phyloP scores from a whole-genome alignment of 2,888 invertebrate genomes.

The Zaprionus bogoriensis region DNA sequence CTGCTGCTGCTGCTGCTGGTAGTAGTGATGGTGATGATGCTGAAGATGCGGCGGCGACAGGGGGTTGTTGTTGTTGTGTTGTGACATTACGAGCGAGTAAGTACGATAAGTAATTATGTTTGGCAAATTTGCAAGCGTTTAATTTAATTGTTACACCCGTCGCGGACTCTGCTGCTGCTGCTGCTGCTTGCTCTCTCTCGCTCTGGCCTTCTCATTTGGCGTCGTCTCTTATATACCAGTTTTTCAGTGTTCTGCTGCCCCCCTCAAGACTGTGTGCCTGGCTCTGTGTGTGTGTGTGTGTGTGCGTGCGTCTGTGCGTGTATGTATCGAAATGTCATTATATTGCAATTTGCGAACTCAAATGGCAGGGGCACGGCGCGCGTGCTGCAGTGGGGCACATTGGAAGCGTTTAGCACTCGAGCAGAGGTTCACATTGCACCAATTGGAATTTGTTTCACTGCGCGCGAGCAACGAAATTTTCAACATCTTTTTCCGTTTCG shows the following conservation, averaged over 20 bases:
- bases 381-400: conserved; percentile 17
- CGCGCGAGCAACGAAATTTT: conserved; percentile 36
- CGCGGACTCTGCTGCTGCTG: conserved; percentile 22
- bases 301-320: conserved; percentile 44
- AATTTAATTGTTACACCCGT: conserved; percentile 33
- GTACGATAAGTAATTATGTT: conserved; percentile 31
- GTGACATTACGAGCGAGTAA: conserved; percentile 66
- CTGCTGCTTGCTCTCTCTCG: conserved; percentile 47
- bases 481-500: conserved; percentile 51
- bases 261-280: conserved; percentile 24
- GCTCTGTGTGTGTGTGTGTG: conserved; percentile 11
- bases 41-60: conserved; percentile 46
- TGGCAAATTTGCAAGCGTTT: conserved; percentile 39
- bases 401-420: conserved; percentile 10
- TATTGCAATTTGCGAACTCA: conserved; percentile 32
- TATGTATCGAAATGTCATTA: conserved; percentile 75
- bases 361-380: conserved; percentile 25
- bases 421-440: conserved; percentile 22
- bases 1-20: conserved; percentile 37
- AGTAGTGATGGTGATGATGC: conserved; percentile 42
- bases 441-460: conserved; percentile 44
- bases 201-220: conserved; percentile 71
- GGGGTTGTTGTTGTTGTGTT: conserved; percentile 57
- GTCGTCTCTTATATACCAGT: conserved; percentile 78
- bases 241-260: conserved; percentile 64